phyloP scores from a whole-genome alignment of 2,888 invertebrate species.

The Ophion costatus region DNA sequence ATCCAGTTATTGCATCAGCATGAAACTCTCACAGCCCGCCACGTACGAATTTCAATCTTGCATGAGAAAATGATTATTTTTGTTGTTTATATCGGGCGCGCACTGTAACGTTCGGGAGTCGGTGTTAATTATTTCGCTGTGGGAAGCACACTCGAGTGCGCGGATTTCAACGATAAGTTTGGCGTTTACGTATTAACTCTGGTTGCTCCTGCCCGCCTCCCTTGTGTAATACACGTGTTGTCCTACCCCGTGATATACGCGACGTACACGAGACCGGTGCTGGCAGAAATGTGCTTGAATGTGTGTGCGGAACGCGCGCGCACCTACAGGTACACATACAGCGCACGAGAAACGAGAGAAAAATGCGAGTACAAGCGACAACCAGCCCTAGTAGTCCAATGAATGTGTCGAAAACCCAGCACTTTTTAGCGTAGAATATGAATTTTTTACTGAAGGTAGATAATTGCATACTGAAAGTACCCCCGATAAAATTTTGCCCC shows the following conservation, averaged over 20 bases:
- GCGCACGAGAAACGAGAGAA: neutral
- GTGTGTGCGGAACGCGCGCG: neutral
- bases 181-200: neutral
- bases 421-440: too few species aligned
- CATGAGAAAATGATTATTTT: neutral
- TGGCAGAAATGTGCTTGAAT: neutral
- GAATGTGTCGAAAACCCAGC: too few species aligned
- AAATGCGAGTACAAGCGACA: conserved; percentile 37
- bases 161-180: neutral
- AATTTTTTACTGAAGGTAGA: too few species aligned
- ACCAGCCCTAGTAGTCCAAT: too few species aligned
- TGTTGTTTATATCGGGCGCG: neutral
- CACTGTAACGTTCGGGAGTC: neutral
- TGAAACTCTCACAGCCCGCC: neutral
- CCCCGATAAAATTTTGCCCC: too few species aligned
- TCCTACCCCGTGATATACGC: conserved; percentile 6
- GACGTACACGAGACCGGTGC: neutral
- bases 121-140: neutral
- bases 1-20: neutral
- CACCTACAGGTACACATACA: neutral
- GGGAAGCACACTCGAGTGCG: neutral
- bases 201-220: neutral
- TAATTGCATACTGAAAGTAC: too few species aligned
- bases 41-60: neutral
- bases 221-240: conserved; percentile 16